Evolutionary conservation across 2,113 vertebrate genomes (phyloP).

Genomic region (Charadrius vociferus): DNA sequence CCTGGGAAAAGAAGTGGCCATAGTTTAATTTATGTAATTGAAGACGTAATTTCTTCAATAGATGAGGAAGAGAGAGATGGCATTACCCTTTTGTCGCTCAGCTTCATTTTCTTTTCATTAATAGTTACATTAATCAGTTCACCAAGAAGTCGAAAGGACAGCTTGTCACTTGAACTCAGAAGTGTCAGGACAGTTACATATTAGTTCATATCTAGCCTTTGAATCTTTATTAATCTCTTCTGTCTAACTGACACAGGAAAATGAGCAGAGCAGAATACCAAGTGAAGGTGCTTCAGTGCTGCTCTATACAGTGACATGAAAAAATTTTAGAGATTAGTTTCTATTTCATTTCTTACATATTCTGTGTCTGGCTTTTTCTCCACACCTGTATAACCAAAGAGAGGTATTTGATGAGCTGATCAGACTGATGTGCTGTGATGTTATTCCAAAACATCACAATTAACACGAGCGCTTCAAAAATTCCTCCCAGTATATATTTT

Average conservation of each 20-base stretch:
- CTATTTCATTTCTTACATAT: neutral
- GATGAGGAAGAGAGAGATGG: neutral
- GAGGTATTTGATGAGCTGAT: neutral
- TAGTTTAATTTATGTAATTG: neutral
- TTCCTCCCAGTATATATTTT: neutral
- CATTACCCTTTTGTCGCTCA: neutral
- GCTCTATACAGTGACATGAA: neutral
- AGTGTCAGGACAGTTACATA: neutral
- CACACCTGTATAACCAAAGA: neutral
- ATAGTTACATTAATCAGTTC: slow-evolving; percentile 14
- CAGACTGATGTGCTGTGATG: neutral
- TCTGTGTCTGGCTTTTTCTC: neutral
- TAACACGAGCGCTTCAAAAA: neutral
- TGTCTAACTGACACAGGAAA: neutral
- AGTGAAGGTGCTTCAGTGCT: neutral
- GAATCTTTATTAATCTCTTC: slow-evolving; percentile 53
- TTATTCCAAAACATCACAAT: neutral
- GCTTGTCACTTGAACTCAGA: slow-evolving; percentile 24
- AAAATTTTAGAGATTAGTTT: neutral
- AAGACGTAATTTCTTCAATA: slow-evolving; percentile 13
- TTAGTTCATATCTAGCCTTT: neutral
- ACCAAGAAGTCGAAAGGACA: neutral
- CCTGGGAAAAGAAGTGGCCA: neutral
- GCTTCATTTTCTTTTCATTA: slow-evolving; percentile 49
- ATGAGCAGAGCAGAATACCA: neutral